A percentile compares a stretch with the other conserved stretches of the same genome.
phyloP scores from a whole-genome alignment of 2,888 invertebrate species.

The Diarsia dahlii region DNA sequence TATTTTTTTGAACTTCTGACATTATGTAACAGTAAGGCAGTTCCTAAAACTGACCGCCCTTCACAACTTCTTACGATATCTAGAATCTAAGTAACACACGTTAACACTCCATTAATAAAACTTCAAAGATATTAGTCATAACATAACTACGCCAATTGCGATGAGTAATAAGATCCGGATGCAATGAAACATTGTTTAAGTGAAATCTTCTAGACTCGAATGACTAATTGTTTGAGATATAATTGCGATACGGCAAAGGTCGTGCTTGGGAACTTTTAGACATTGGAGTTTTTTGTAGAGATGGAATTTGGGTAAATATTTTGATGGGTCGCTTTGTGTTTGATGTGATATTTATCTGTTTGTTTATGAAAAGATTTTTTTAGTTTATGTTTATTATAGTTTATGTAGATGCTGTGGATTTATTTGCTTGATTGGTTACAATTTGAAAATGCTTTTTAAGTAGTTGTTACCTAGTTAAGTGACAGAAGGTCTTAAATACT shows the following conservation, averaged over 20 bases:
- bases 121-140: constrained; percentile 45
- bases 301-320: constrained; percentile 37
- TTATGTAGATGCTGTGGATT: neutral
- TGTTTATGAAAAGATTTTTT: constrained; percentile 2
- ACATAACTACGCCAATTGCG: constrained; percentile 55
- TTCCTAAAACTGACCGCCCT: too few species aligned
- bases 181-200: constrained; percentile 59
- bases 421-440: too few species aligned
- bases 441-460: too few species aligned
- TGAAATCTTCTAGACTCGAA: constrained; percentile 57
- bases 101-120: constrained; percentile 42
- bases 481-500: too few species aligned
- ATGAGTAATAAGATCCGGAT: constrained; percentile 70
- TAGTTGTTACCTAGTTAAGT: too few species aligned
- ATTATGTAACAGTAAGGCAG: too few species aligned
- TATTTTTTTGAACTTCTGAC: neutral
- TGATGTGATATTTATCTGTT: neutral
- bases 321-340: constrained; percentile 1
- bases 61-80: neutral
- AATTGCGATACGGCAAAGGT: constrained; percentile 56
- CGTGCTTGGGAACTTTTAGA: constrained; percentile 44
- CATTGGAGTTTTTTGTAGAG: constrained; percentile 35
- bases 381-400: too few species aligned
- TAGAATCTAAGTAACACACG: too few species aligned
- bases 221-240: constrained; percentile 63